These are phyloP conservation scores for Spermophilus dauricus DNA, from an alignment of 2,113 vertebrate species.

Conservation along the genomic window DNA sequence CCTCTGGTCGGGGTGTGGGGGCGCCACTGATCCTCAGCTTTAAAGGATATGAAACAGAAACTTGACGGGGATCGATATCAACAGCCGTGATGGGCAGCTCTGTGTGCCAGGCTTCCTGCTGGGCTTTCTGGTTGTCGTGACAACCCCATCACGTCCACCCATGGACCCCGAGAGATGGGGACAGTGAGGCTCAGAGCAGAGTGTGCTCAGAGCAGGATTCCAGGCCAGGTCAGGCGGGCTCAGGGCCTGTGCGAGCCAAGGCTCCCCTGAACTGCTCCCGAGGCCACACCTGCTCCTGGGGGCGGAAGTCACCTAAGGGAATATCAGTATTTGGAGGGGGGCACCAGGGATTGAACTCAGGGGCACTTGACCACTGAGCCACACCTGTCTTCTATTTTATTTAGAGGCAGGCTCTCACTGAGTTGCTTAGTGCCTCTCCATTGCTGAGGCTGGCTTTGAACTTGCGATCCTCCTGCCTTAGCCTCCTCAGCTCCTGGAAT, in stretches of 20 bases:
- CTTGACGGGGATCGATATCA: neutral
- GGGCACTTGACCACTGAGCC: no score
- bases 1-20: neutral
- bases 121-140: neutral
- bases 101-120: neutral
- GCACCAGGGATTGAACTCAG: no score
- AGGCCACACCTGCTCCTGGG: neutral
- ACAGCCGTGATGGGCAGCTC: neutral
- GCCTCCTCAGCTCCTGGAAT: no score
- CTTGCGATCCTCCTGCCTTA: no score
- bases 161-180: neutral
- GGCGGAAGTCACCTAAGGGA: neutral
- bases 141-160: neutral
- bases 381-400: no score
- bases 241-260: neutral
- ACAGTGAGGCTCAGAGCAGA: neutral
- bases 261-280: neutral
- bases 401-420: no score
- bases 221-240: neutral
- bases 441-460: no score
- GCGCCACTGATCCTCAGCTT: neutral
- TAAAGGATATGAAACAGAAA: conserved; percentile 12
- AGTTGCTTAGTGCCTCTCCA: no score
- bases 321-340: no score
- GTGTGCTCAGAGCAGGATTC: neutral